These are phyloP conservation scores for Nannospalax galili DNA, from an alignment of 2,113 vertebrate species.

Conservation along the genomic window DNA sequence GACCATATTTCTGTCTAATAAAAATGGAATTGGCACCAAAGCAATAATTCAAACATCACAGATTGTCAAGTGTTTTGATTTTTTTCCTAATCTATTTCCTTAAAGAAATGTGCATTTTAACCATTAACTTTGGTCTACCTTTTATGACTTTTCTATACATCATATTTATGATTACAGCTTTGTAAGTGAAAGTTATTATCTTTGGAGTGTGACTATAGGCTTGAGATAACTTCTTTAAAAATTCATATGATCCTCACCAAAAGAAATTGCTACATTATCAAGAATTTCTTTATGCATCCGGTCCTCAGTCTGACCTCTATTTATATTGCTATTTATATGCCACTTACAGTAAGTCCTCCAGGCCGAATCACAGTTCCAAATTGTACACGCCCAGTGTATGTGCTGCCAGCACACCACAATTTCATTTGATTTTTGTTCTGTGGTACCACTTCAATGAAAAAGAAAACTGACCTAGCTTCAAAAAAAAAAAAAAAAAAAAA, in stretches of 20 bases:
- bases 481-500: no score
- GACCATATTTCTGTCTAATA: conserved; percentile 21
- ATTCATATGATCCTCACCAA: background rate
- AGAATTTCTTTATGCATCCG: background rate
- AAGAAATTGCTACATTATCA: background rate
- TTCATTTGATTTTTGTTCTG: no score
- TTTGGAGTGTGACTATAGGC: background rate
- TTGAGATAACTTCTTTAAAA: conserved; percentile 1
- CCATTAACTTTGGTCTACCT: background rate
- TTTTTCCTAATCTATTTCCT: conserved; percentile 37
- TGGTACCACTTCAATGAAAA: no score
- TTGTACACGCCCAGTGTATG: no score
- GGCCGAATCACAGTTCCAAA: no score
- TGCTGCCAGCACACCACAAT: no score
- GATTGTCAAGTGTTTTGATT: background rate
- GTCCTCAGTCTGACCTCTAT: background rate
- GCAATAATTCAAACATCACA: conserved; percentile 22
- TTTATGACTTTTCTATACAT: background rate
- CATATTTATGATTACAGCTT: background rate
- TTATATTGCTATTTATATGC: background rate
- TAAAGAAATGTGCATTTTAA: conserved; percentile 20
- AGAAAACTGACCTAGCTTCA: no score
- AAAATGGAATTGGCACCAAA: conserved; percentile 32
- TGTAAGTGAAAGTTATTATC: background rate
- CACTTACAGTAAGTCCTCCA: no score